A percentile compares a stretch with the other conserved stretches of the same genome.
phyloP scores from a whole-genome alignment of 2,797 vertebrate species.

The Sebastes goodei region DNA sequence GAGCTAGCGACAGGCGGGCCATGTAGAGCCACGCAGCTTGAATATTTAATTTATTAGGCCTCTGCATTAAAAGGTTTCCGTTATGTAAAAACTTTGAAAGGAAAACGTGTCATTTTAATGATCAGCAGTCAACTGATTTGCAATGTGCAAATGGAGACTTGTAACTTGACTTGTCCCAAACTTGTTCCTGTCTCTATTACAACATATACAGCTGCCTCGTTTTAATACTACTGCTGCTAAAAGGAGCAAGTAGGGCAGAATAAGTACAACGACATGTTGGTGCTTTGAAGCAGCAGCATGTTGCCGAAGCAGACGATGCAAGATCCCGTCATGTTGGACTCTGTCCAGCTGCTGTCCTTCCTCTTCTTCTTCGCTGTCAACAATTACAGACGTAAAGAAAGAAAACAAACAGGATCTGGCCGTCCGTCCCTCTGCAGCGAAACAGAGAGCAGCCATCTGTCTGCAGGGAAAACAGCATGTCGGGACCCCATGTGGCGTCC shows the following conservation, averaged over 20 bases:
- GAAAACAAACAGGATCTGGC: slow-evolving; percentile 50
- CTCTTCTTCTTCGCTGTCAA: slow-evolving; percentile 44
- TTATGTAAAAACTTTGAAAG: neutral
- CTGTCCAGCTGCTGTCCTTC: slow-evolving; percentile 15
- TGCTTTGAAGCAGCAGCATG: neutral
- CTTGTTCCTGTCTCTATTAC: neutral
- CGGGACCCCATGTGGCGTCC: slow-evolving; percentile 56
- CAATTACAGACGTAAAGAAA: slow-evolving; percentile 35
- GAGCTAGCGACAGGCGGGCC: neutral
- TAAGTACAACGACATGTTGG: neutral
- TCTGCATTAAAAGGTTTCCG: neutral
- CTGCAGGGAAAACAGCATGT: slow-evolving; percentile 57
- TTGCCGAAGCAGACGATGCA: neutral
- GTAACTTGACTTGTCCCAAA: neutral
- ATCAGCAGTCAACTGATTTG: neutral
- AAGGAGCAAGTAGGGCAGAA: neutral
- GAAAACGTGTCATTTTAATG: neutral
- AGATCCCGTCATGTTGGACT: neutral
- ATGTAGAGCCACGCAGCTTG: neutral
- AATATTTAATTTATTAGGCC: slow-evolving; percentile 24
- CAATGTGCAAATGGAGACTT: neutral
- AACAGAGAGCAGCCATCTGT: slow-evolving; percentile 58
- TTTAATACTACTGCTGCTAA: neutral
- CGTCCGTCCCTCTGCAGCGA: slow-evolving; percentile 4
- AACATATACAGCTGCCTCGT: neutral